phyloP scores from a whole-genome alignment of 2,113 vertebrate genomes.

The Boleophthalmus pectinirostris region DNA sequence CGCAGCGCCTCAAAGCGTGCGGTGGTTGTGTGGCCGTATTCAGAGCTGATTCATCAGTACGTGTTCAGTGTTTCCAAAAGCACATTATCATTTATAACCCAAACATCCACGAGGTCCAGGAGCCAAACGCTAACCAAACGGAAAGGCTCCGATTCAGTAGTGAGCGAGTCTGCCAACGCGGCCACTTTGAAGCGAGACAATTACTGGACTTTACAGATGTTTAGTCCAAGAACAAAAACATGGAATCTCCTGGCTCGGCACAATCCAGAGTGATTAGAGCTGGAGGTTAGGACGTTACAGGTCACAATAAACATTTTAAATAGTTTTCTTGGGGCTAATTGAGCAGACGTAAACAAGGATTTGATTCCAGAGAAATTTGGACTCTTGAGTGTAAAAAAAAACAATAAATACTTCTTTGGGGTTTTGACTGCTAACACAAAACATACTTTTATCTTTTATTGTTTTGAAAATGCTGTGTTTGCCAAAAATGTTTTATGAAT shows the following conservation, averaged over 20 bases:
- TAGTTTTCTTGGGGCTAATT: constrained; percentile 27
- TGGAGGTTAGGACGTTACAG: constrained; percentile 34
- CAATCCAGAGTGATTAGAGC: constrained; percentile 32
- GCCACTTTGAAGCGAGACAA: constrained; percentile 49
- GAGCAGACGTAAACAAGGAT: not conserved
- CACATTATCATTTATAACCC: constrained; percentile 48
- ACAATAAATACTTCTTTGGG: too few species aligned
- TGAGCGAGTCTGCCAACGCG: constrained; percentile 28
- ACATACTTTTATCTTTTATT: too few species aligned
- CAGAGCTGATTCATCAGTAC: constrained; percentile 39
- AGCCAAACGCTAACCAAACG: constrained; percentile 38
- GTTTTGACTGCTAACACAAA: too few species aligned
- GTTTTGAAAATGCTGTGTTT: too few species aligned
- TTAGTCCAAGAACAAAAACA: constrained; percentile 40
- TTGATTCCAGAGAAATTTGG: too few species aligned
- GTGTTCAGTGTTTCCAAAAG: constrained; percentile 52
- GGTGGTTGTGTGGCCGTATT: constrained; percentile 15
- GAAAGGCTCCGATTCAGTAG: constrained; percentile 51
- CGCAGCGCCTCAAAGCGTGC: not conserved
- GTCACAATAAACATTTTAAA: constrained; percentile 30
- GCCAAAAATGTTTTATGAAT: too few species aligned
- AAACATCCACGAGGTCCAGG: constrained; percentile 51
- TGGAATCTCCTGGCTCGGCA: constrained; percentile 17
- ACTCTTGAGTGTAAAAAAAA: too few species aligned
- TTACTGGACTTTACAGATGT: constrained; percentile 34